Evolutionary conservation across 1,140 invertebrate species (phyloP), one percentile per base, ranked within the genome.

Genomic region (Drosophila paulistorum): DNA sequence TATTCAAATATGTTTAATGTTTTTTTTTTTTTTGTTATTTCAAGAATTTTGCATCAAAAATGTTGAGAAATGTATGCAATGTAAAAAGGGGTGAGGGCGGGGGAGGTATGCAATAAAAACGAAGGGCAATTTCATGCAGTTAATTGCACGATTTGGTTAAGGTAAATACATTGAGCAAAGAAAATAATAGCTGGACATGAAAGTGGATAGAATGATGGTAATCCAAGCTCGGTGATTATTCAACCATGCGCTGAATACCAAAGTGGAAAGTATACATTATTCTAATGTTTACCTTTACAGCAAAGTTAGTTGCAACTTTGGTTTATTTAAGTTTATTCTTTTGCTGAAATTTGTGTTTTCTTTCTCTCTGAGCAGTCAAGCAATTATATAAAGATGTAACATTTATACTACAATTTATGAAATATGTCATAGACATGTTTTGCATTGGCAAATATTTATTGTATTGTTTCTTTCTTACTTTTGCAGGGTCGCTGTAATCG

Each of bases 401-500:
- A 37, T 37, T 37, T 1, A 37, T 37, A 2, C 1, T 37, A 11
- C 10, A 39, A 39, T 39, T 39, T 39, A 39, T 39, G 37, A 39
- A 39, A 39, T 13, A 39, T 39, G 37, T 39, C 37, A 11, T 11
- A 39, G 13, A 39, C 37, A 39, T 10, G 13, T 13, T 39, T 39
- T 23, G 3, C 13, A 51, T 23, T 14, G 11, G 7, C 9, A 23
- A 23, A 11, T 51, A 68, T 45, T 65, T 68, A 7, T 66, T 57
- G 1, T 65, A 66, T 23, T 5, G 65, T 65, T 57, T 41, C 45
- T 64, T 67, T 33, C 45, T 60, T 57, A 63, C 65, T 51, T 87
- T 95, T 95, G 72, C 93, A 99, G 99, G 99, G 98, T 91, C 98
- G 99, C 93, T 99, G 99, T 95, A 99, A 99, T 93, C 95, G 99